Evolutionary conservation across 2,797 vertebrate species (phyloP).

Genomic region (Tokudaia muenninki): DNA sequence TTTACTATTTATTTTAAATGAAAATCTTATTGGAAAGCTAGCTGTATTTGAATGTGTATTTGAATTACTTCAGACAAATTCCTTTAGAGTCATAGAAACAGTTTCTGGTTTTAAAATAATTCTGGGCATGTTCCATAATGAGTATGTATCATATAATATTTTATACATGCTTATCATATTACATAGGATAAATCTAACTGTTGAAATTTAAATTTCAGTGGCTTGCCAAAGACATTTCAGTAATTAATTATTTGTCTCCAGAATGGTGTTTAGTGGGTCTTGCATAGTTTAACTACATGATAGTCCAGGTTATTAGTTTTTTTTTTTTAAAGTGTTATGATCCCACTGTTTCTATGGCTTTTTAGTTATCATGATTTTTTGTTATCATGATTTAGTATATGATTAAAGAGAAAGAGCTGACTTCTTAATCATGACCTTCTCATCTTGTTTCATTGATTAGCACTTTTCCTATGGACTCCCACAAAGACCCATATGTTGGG

Average conservation of each 20-base stretch:
- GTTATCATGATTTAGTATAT: background rate
- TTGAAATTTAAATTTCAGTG: background rate
- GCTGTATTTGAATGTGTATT: background rate
- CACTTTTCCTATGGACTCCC: background rate
- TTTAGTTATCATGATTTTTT: background rate
- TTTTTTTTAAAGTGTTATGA: background rate
- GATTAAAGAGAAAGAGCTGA: background rate
- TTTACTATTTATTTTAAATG: background rate
- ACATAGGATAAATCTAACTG: background rate
- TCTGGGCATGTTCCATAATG: background rate
- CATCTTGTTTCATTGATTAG: background rate
- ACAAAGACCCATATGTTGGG: background rate
- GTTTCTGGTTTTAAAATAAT: constrained; percentile 35
- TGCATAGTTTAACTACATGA: background rate
- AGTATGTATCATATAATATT: background rate
- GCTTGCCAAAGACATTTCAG: background rate
- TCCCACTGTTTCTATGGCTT: background rate
- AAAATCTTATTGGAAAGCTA: background rate
- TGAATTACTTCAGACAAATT: background rate
- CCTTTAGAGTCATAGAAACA: background rate
- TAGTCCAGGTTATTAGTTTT: background rate
- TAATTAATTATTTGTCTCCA: background rate
- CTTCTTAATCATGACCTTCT: background rate
- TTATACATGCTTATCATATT: background rate
- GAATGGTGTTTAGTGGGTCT: background rate